phyloP scores from a whole-genome alignment of 2,113 vertebrate genomes.

The Tachuris rubrigastra region DNA sequence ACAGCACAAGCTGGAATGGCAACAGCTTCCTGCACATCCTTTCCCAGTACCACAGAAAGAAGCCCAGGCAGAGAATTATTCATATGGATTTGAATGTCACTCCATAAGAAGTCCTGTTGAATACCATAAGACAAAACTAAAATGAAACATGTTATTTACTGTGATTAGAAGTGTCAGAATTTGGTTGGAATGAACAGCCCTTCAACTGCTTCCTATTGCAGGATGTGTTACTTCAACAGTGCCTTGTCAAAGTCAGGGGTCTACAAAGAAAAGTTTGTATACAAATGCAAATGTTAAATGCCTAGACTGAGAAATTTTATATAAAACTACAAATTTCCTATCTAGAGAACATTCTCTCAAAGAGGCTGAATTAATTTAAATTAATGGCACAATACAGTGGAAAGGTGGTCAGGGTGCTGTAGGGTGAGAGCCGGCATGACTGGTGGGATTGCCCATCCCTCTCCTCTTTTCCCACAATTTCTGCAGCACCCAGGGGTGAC shows the following conservation, averaged over 20 bases:
- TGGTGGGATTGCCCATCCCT: not conserved
- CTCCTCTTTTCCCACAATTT: not conserved
- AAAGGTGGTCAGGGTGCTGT: no score
- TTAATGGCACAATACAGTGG: no score
- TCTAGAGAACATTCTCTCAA: not conserved
- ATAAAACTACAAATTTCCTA: not conserved
- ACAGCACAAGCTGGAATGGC: not conserved
- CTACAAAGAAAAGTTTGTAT: not conserved
- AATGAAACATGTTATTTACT: not conserved
- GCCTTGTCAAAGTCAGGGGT: not conserved
- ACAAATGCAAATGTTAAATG: not conserved
- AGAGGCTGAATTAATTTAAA: not conserved
- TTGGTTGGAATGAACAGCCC: not conserved
- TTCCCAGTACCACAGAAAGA: not conserved
- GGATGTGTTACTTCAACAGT: not conserved
- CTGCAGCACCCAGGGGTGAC: not conserved
- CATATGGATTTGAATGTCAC: not conserved
- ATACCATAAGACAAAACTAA: not conserved
- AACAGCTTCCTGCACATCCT: not conserved
- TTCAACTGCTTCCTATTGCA: not conserved
- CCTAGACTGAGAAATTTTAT: not conserved
- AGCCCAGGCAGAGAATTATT: not conserved
- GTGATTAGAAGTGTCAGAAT: not conserved
- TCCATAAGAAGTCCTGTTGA: not conserved
- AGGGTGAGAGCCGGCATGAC: not conserved